Evolutionary conservation across 2,113 vertebrate species (phyloP), one percentile per base, ranked within the genome.

Genomic region (Oplegnathus fasciatus): DNA sequence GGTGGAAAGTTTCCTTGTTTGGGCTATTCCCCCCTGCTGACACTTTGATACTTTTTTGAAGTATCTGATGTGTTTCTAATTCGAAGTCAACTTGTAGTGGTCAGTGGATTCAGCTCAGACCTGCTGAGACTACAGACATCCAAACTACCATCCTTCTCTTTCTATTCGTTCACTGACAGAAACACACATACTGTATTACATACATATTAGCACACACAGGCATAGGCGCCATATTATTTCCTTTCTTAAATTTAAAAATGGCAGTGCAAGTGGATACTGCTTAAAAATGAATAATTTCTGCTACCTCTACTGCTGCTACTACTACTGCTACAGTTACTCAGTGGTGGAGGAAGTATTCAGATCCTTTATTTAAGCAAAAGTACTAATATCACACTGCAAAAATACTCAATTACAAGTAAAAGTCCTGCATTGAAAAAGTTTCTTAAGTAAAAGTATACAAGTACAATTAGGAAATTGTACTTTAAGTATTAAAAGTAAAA

Each of bases 1-100:
- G 89, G 85, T 93, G 88, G 92, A 93, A 93, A 89, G 87, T 90
- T 90, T 91, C 90, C 92, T 93, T 91, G 88, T 93, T 94, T 91
- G 88, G 93, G 91, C 90, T 87, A 87, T 86, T 82, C 90, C 83
- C 83, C 78, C 79, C 71, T 80, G 71, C 87, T 86, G 88, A 87
- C 80, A 88, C 85, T 71, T 78, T 83, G 71, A 86, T 85, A 46
- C 73, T 85, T 90, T 84, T 72, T 69, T 83, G 50, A 82, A 89
- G 74, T 88, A 61, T 89, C 61, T 85, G 65, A 88, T 76, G 37
- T 48, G 61, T 85, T 62, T 85, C 48, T 78, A 46, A 61, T 79
- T 32, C 8, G 20, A 61, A 46, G 46, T 77, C 52, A 28, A 61
- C 48, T 57, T 34, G 32, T 32, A 44, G 65, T 80, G 61, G 77